Evolutionary conservation across 1,140 invertebrate genomes (phyloP), one percentile per base, ranked within the genome.

Genomic region (Triops cancriformis): DNA sequence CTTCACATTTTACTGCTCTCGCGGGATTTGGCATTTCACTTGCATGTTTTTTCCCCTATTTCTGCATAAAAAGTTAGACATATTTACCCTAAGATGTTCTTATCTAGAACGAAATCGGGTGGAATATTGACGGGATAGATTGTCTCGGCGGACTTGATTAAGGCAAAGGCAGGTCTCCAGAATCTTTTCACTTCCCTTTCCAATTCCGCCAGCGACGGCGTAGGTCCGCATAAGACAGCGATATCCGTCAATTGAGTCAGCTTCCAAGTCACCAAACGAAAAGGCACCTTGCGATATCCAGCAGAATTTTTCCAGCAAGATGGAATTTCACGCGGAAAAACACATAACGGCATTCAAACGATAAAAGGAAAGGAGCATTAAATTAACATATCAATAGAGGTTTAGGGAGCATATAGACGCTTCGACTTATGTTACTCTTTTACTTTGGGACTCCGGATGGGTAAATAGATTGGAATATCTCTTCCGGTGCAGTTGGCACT

Each of bases 121-220:
- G 77, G 77, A n/a, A 78, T 78, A 27, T 78, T 78, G 28, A 42
- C 72, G 12, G 77, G 77, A 26, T 78, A 78, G 23, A 72, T 43
- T 1, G 73, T 12, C 73, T 78, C 77, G 2, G 77, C 77, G 1
- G 77, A 73, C 37, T 73, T 73, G 14, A 78, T 41, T 43, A 78
- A n/a, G 26, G 77, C 77, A 78, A 78, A 78, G 12, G 77, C 77
- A 23, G 77, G 27, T n/a, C 77, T 37, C 77, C 77, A 78, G 37
- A 78, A 78, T 26, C 77, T 72, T 41, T 31, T 73, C 14, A 78
- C 77, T 78, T 78, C 77, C 45, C 74, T 78, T 74, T 78, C 77
- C n/a, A 78, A 74, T 27, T 78, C 77, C 27, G 77, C 72, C 27
- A 78, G 73, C 9, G 77, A 78, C 14, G 77, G 77, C 4, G 72